Conservation (phyloP, 2,797 vertebrate genomes). For the Triplophysa yarkandensis region DNA sequence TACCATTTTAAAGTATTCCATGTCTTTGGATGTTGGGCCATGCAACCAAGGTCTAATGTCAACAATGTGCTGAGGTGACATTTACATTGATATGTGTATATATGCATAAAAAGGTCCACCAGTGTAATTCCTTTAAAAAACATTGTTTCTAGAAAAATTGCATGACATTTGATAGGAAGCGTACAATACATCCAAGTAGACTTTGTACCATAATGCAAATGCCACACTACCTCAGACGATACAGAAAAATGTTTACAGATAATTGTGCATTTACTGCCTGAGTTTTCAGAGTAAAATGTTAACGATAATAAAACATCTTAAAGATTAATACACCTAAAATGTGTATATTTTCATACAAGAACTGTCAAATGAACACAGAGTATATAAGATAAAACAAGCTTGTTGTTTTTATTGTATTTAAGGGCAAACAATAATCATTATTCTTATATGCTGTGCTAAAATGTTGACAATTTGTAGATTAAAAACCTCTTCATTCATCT, state of each 20-base stretch:
- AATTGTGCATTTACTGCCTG: background rate
- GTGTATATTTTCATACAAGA: background rate
- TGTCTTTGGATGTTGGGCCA: conserved; percentile 9
- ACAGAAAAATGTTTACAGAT: conserved; percentile 18
- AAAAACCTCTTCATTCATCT: conserved; percentile 42
- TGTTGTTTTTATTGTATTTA: too few relatives aligned
- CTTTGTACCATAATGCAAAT: conserved; percentile 55
- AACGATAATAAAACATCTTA: background rate
- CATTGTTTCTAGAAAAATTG: conserved; percentile 41
- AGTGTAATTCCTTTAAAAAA: conserved; percentile 57
- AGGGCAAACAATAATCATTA: too few relatives aligned
- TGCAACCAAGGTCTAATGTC: conserved; percentile 56
- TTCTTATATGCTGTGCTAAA: conserved; percentile 61
- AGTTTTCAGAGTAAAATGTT: background rate
- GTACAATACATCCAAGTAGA: conserved; percentile 54
- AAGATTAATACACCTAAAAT: background rate
- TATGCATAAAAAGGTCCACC: conserved; percentile 55
- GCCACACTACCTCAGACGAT: conserved; percentile 43
- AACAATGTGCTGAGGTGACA: conserved; percentile 62
- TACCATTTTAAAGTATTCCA: background rate
- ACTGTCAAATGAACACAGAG: background rate
- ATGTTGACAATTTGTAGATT: conserved; percentile 15
- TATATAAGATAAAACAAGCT: too few relatives aligned
- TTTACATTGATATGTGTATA: conserved; percentile 66
- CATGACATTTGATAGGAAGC: conserved; percentile 58